Conservation (phyloP, 2,888 invertebrate genomes). For the Drosophila mimica region DNA sequence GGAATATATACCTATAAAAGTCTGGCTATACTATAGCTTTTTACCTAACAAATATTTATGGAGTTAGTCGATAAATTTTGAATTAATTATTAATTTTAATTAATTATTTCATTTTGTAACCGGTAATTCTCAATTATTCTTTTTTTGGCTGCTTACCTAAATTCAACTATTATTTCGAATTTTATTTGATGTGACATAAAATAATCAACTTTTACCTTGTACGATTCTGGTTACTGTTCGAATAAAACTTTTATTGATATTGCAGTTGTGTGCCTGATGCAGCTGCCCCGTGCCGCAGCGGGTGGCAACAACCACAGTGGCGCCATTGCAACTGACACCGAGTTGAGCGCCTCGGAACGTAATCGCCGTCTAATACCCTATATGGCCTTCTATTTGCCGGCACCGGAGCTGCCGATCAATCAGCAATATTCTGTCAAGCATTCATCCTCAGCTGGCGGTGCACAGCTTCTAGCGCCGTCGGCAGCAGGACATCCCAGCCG, state of each 20-base stretch:
- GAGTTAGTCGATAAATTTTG: neutral
- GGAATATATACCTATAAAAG: rapidly evolving
- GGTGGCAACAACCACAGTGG: slow-evolving; percentile 40
- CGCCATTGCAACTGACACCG: slow-evolving; percentile 66
- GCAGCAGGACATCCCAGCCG: slow-evolving; percentile 45
- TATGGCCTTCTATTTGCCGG: slow-evolving; percentile 91
- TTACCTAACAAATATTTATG: rapidly evolving
- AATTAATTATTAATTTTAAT: neutral
- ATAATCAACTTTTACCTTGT: neutral
- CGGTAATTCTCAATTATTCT: neutral
- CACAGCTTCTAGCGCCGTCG: slow-evolving; percentile 67
- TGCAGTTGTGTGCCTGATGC: slow-evolving; percentile 31
- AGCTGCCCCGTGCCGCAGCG: slow-evolving; percentile 14
- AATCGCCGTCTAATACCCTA: slow-evolving; percentile 92
- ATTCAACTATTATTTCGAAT: neutral
- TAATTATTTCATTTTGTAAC: too few relatives aligned
- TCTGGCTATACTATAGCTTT: neutral
- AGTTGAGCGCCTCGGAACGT: slow-evolving; percentile 86
- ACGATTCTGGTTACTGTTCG: neutral
- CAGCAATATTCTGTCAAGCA: slow-evolving; percentile 83
- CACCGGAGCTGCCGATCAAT: slow-evolving; percentile 86
- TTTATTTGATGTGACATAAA: neutral
- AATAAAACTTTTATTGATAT: slow-evolving; percentile 7
- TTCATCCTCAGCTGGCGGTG: slow-evolving; percentile 50
- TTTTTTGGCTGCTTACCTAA: neutral